Percentiles rank a stretch among this genome's conserved stretches.
These are phyloP conservation scores for Scolopax mira DNA, from an alignment of 2,113 vertebrate genomes.

Conservation along the genomic window DNA sequence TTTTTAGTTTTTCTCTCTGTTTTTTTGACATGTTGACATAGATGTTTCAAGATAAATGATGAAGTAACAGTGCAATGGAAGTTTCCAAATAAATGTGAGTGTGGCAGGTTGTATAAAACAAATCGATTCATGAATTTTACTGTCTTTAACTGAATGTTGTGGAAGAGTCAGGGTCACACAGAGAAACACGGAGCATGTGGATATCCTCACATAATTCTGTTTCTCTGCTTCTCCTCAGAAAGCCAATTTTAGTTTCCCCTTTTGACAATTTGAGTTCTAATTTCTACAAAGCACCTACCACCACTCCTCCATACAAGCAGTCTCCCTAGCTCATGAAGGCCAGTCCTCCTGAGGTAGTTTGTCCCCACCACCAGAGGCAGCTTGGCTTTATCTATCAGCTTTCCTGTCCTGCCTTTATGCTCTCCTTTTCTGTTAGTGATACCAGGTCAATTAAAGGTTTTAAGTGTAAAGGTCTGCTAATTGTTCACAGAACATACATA, in stretches of 20 bases:
- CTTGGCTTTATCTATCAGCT: not conserved
- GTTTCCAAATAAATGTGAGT: not conserved
- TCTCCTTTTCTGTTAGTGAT: not conserved
- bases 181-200: not conserved
- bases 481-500: not conserved
- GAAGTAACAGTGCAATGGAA: not conserved
- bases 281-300: not conserved
- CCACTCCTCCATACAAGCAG: not conserved
- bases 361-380: not conserved
- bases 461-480: not conserved
- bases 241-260: not conserved
- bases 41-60: not conserved
- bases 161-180: not conserved
- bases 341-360: not conserved
- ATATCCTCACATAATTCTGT: not conserved
- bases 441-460: not conserved
- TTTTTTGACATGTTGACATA: not conserved
- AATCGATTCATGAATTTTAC: not conserved
- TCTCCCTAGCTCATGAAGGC: accelerated
- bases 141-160: not conserved
- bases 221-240: not conserved
- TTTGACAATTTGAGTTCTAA: not conserved
- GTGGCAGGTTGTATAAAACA: not conserved
- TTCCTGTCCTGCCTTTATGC: not conserved
- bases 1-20: not conserved